These are phyloP conservation scores for Trichomycterus rosablanca DNA, from an alignment of 2,113 vertebrate species.

Conservation along the genomic window DNA sequence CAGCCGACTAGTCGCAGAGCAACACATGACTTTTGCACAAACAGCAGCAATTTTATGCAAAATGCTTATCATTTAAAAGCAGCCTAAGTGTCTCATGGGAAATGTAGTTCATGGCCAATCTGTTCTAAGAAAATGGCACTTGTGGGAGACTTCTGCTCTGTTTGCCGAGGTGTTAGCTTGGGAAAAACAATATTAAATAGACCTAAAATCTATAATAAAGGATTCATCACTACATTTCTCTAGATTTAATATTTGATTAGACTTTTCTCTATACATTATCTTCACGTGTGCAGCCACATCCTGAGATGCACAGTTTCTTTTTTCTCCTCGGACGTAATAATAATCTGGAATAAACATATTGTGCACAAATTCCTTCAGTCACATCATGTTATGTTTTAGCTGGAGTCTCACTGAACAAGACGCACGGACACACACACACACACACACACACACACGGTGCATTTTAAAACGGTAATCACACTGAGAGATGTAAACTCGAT, in stretches of 20 bases:
- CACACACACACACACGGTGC: slow-evolving; percentile 21
- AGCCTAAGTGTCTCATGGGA: slow-evolving; percentile 20
- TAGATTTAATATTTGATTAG: no score
- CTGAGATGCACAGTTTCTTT: slow-evolving; percentile 61
- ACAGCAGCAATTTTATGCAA: no score
- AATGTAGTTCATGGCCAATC: slow-evolving; percentile 29
- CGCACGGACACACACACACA: slow-evolving; percentile 41
- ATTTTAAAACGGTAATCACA: slow-evolving; percentile 21
- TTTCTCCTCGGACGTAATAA: slow-evolving; percentile 55
- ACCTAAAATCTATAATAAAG: slow-evolving; percentile 40
- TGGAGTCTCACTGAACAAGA: slow-evolving; percentile 34
- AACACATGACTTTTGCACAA: no score
- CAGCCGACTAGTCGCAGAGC: no score
- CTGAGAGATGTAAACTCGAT: slow-evolving; percentile 40
- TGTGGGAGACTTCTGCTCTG: slow-evolving; percentile 57
- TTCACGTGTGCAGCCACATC: slow-evolving; percentile 56
- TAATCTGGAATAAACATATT: slow-evolving; percentile 58
- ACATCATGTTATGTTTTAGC: not conserved
- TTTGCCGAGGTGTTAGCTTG: slow-evolving; percentile 44
- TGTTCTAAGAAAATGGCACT: slow-evolving; percentile 62
- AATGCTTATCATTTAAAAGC: no score
- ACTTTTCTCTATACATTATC: slow-evolving; percentile 44
- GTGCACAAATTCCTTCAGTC: slow-evolving; percentile 21
- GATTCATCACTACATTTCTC: slow-evolving; percentile 53
- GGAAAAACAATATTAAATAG: slow-evolving; percentile 20